A percentile compares a stretch with the other conserved stretches of the same genome.
Conservation (phyloP, 2,888 invertebrate genomes). For the Acanthoscelides obtectus region DNA sequence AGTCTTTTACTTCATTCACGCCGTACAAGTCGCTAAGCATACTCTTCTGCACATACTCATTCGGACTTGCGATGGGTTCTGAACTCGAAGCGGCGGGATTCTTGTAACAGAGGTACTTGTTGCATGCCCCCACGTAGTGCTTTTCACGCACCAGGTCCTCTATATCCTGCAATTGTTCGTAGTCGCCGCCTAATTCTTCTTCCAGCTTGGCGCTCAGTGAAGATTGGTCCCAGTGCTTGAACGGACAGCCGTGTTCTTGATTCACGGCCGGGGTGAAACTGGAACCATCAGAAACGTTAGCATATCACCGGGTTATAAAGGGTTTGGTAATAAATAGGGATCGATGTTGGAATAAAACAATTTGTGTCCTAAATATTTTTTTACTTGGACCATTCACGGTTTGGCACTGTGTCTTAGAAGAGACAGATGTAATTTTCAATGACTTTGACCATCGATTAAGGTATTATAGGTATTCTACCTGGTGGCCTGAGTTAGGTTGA, state of each 20-base stretch:
- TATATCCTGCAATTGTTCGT: not conserved
- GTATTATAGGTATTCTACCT: too few species aligned
- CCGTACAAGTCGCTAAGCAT: not conserved
- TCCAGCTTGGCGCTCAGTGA: not conserved
- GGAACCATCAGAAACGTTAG: not conserved
- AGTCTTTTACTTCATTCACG: not conserved
- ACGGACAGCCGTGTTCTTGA: slow-evolving; percentile 27
- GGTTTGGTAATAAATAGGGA: too few species aligned
- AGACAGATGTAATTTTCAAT: too few species aligned
- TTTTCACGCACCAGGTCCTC: not conserved
- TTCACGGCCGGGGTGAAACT: slow-evolving; percentile 4
- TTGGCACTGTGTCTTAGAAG: too few species aligned
- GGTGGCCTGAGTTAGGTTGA: too few species aligned
- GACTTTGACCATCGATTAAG: too few species aligned
- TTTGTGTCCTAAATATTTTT: too few species aligned
- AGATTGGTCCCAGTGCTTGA: slow-evolving; percentile 19
- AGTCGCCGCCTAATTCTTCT: not conserved
- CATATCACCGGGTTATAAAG: too few species aligned
- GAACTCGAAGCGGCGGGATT: not conserved
- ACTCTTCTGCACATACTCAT: not conserved
- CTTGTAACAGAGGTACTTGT: not conserved
- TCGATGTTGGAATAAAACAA: too few species aligned
- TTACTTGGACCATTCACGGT: too few species aligned
- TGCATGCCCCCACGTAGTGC: not conserved
- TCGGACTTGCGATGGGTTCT: not conserved